These are phyloP conservation scores for Eurois occulta DNA, from an alignment of 2,888 invertebrate species.

Conservation along the genomic window DNA sequence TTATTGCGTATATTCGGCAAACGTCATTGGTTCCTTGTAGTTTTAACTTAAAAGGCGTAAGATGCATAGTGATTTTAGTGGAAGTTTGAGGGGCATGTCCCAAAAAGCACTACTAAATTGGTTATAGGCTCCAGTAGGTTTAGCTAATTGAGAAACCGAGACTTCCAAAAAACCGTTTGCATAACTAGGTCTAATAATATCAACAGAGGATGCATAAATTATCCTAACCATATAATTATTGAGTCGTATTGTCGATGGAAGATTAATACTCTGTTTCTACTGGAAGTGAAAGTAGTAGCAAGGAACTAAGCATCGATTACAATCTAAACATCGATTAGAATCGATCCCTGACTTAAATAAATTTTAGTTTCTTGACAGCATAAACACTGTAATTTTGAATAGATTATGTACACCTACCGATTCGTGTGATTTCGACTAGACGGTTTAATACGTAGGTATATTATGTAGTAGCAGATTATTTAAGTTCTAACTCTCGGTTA, in stretches of 20 bases:
- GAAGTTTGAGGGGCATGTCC: background rate
- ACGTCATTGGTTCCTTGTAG: background rate
- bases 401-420: background rate
- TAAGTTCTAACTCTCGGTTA: background rate
- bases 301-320: slow-evolving; percentile 38
- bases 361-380: slow-evolving; percentile 39
- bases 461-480: background rate
- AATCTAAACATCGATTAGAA: slow-evolving; percentile 39
- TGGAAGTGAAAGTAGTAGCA: slow-evolving; percentile 52
- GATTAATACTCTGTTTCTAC: slow-evolving; percentile 31
- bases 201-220: slow-evolving; percentile 26
- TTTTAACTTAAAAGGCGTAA: background rate
- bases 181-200: background rate
- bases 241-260: slow-evolving; percentile 36
- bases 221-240: slow-evolving; percentile 32
- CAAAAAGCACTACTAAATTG: background rate
- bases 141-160: background rate
- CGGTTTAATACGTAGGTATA: background rate
- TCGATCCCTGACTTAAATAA: slow-evolving; percentile 26
- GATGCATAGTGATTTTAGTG: background rate
- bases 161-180: background rate
- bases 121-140: background rate
- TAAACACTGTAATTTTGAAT: slow-evolving; percentile 30
- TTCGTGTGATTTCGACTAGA: background rate
- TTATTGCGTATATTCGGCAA: background rate